A percentile compares a stretch with the other conserved stretches of the same genome.
phyloP scores from a whole-genome alignment of 2,113 vertebrate species.

The Ciconia boyciana region DNA sequence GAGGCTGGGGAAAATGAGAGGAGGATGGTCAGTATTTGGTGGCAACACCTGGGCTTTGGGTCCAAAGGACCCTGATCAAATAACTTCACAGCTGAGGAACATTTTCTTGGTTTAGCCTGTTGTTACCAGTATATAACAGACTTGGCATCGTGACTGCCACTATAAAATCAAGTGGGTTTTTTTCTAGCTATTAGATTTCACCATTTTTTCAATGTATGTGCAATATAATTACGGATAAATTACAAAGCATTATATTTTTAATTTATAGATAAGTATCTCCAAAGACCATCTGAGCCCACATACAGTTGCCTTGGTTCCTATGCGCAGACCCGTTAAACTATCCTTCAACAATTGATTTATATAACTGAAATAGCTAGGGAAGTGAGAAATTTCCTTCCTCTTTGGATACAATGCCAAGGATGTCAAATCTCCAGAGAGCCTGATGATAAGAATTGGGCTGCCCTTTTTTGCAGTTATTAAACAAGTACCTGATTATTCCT shows the following conservation, averaged over 20 bases:
- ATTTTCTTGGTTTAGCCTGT: background rate
- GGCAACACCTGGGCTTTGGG: background rate
- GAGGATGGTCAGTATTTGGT: background rate
- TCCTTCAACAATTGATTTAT: conserved; percentile 59
- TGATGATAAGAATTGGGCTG: conserved; percentile 47
- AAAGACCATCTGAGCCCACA: background rate
- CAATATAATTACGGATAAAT: background rate
- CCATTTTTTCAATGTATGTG: background rate
- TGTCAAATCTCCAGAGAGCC: conserved; percentile 58
- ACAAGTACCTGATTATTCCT: background rate
- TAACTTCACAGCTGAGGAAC: background rate
- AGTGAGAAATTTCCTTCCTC: conserved; percentile 77
- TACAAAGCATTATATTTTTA: background rate
- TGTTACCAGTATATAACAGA: background rate
- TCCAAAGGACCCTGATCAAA: background rate
- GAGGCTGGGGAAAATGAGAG: background rate
- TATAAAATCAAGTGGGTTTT: background rate
- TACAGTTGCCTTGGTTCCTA: background rate
- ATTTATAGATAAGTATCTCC: background rate
- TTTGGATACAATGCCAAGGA: conserved; percentile 59
- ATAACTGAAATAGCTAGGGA: conserved; percentile 71
- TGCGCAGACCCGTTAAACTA: background rate
- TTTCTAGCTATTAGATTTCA: background rate
- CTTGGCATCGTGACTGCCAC: background rate
- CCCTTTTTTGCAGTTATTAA: conserved; percentile 25